phyloP scores from a whole-genome alignment of 2,888 invertebrate genomes.

The Protodeltote pygarga region DNA sequence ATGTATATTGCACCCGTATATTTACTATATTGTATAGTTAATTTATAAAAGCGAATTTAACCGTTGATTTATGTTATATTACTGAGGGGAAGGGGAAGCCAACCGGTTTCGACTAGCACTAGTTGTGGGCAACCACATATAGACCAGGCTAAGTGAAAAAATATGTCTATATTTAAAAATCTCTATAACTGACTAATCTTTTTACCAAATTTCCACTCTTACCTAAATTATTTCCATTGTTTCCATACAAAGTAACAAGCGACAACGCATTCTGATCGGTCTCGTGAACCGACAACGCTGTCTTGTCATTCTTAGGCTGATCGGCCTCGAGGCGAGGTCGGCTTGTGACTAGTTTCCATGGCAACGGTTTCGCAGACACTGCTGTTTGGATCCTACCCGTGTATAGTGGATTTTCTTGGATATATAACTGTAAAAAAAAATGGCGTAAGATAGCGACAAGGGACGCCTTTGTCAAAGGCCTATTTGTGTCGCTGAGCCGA shows the following conservation, averaged over 20 bases:
- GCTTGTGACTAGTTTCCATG: slow-evolving; percentile 92
- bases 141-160: too few relatives aligned
- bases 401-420: slow-evolving; percentile 87
- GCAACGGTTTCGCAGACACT: slow-evolving; percentile 80
- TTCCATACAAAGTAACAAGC: slow-evolving; percentile 91
- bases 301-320: slow-evolving; percentile 47
- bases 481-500: too few relatives aligned
- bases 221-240: slow-evolving; percentile 78
- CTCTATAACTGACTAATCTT: too few relatives aligned
- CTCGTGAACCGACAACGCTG: slow-evolving; percentile 68
- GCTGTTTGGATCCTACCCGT: slow-evolving; percentile 66
- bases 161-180: too few relatives aligned
- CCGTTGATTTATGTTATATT: too few relatives aligned
- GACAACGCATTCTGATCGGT: slow-evolving; percentile 87
- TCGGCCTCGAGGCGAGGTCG: slow-evolving; percentile 70
- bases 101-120: too few relatives aligned
- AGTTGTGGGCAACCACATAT: too few relatives aligned
- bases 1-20: too few relatives aligned
- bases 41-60: too few relatives aligned
- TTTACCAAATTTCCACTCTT: not conserved
- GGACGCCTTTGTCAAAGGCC: too few relatives aligned
- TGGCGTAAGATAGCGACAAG: not conserved
- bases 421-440: slow-evolving; percentile 85
- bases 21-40: too few relatives aligned
- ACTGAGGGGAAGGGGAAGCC: too few relatives aligned